phyloP scores from a whole-genome alignment of 2,113 vertebrate species.

The Arothron firmamentum region DNA sequence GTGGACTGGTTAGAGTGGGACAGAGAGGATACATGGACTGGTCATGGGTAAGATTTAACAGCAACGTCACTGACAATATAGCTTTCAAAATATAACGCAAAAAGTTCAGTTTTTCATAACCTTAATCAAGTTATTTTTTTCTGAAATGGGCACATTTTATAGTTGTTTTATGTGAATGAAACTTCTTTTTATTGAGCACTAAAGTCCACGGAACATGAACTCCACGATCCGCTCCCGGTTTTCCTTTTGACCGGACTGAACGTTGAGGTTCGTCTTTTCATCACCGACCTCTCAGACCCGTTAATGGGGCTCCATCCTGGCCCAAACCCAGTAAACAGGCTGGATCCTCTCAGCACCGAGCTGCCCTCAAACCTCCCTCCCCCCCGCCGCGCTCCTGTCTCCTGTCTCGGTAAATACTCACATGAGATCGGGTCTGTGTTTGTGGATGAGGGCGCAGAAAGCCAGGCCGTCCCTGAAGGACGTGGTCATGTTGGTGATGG shows the following conservation, averaged over 20 bases:
- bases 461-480: constrained; percentile 95
- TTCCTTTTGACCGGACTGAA: neutral
- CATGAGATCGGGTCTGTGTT: constrained; percentile 91
- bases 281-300: neutral
- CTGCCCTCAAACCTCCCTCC: neutral
- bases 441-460: constrained; percentile 95
- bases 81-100: too few species aligned
- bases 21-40: too few species aligned
- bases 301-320: neutral
- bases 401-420: constrained; percentile 73
- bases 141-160: too few species aligned
- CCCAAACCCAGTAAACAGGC: too few species aligned
- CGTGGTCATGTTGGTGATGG: constrained; percentile 95
- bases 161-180: too few species aligned
- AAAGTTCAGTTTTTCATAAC: too few species aligned
- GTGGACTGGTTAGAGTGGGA: too few species aligned
- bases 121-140: too few species aligned
- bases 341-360: too few species aligned
- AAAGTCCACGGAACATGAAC: neutral
- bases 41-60: too few species aligned
- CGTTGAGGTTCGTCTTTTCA: neutral
- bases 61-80: too few species aligned
- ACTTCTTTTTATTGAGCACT: too few species aligned
- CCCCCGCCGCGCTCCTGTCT: neutral
- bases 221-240: constrained; percentile 7